A percentile compares a stretch with the other conserved stretches of the same genome.
Conservation (phyloP, 2,888 invertebrate species). For the Drosophila dives region DNA sequence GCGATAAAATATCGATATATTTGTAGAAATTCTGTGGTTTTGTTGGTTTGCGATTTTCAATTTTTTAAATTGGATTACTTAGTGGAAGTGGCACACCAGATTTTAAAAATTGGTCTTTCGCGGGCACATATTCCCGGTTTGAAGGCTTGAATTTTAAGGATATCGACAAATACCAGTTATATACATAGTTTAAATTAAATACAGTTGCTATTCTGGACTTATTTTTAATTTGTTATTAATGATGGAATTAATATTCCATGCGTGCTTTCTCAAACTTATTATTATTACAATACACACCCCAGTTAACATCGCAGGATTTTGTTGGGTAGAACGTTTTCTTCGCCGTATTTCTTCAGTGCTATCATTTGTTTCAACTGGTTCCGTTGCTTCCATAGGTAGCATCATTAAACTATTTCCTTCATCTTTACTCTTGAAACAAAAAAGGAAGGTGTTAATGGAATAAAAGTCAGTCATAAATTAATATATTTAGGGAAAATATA, state of each 20-base stretch:
- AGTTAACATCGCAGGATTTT: conserved; percentile 1
- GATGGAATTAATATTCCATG: neutral
- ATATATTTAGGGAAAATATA: too few relatives aligned
- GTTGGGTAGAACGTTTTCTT: conserved; percentile 53
- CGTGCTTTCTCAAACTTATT: neutral
- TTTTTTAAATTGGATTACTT: neutral
- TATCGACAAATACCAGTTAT: neutral
- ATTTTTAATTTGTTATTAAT: neutral
- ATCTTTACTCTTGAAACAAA: conserved; percentile 63
- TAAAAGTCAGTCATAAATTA: neutral
- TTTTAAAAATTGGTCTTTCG: neutral
- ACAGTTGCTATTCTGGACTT: neutral
- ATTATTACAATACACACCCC: conserved; percentile 20
- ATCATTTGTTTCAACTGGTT: conserved; percentile 43
- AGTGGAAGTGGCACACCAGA: neutral
- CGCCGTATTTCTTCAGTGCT: conserved; percentile 74
- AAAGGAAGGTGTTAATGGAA: neutral
- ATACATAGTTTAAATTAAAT: neutral
- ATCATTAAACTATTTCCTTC: conserved; percentile 83
- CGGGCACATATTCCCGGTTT: neutral
- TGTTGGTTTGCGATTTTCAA: neutral
- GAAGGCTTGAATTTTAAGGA: neutral
- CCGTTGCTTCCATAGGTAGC: conserved; percentile 83
- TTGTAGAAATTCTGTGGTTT: neutral
- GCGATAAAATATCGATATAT: too few relatives aligned